phyloP scores from a whole-genome alignment of 2,888 invertebrate genomes.

The Campoletis raptor region DNA sequence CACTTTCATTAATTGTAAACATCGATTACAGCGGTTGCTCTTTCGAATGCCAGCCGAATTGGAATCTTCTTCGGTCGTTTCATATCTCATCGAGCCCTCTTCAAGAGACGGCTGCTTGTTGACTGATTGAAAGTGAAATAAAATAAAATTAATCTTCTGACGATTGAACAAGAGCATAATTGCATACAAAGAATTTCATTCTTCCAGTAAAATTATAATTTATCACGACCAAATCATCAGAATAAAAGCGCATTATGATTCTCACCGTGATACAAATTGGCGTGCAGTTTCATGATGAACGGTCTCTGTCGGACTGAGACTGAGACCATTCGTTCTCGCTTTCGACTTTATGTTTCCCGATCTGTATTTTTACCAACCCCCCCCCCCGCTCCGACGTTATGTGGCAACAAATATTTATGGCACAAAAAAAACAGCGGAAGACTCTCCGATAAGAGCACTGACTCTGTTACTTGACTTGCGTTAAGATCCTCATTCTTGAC shows the following conservation, averaged over 20 bases:
- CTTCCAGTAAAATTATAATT: not conserved
- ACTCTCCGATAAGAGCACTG: conserved; percentile 51
- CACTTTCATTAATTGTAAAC: conserved; percentile 64
- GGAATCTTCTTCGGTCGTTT: conserved; percentile 15
- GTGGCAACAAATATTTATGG: conserved; percentile 3
- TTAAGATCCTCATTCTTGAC: conserved; percentile 9
- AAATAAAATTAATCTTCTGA: not conserved
- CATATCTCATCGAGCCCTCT: conserved; percentile 47
- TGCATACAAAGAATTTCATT: not conserved
- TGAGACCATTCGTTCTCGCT: conserved; percentile 30
- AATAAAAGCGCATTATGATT: not conserved
- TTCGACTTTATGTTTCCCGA: conserved; percentile 54
- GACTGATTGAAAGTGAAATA: not conserved
- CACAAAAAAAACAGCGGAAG: conserved; percentile 45
- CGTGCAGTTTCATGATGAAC: conserved; percentile 55
- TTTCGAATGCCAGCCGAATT: not conserved
- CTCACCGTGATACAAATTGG: conserved; percentile 34
- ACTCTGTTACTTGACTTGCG: conserved; percentile 12
- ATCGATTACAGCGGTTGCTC: conserved; percentile 21
- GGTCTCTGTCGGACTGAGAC: conserved; percentile 53
- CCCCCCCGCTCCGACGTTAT: conserved; percentile 47
- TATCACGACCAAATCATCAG: not conserved
- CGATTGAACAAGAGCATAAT: not conserved
- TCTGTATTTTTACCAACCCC: conserved; percentile 38
- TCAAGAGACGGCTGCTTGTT: conserved; percentile 58